These are phyloP conservation scores for Danio aesculapii DNA, from an alignment of 2,797 vertebrate genomes.

Conservation along the genomic window DNA sequence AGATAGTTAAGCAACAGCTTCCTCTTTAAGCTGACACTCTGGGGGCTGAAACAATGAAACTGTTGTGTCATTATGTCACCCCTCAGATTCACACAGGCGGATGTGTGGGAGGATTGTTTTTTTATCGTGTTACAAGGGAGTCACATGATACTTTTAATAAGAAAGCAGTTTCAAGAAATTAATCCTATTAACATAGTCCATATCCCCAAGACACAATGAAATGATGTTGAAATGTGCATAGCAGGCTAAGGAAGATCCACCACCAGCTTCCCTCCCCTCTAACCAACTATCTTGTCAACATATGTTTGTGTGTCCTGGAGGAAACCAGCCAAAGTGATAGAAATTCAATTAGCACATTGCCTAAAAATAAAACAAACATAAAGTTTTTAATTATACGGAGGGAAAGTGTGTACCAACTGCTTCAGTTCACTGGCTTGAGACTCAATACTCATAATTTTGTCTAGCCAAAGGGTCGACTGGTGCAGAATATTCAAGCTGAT, in stretches of 20 bases:
- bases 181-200: conserved; percentile 33
- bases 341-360: conserved; percentile 70
- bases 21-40: conserved; percentile 26
- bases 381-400: conserved; percentile 61
- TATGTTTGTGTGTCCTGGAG: conserved; percentile 62
- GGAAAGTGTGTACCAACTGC: conserved; percentile 59
- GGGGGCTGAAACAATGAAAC: conserved; percentile 27
- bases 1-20: background rate
- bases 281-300: conserved; percentile 57
- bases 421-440: conserved; percentile 59
- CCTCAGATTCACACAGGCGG: conserved; percentile 15
- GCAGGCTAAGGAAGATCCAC: conserved; percentile 61
- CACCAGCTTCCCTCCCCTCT: conserved; percentile 53
- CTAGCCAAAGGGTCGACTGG: conserved; percentile 38
- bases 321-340: conserved; percentile 62
- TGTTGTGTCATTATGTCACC: conserved; percentile 28
- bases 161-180: conserved; percentile 24
- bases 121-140: conserved; percentile 26
- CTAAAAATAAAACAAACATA: conserved; percentile 63
- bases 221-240: conserved; percentile 57
- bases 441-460: conserved; percentile 45
- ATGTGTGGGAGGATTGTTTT: conserved; percentile 38
- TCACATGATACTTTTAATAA: conserved; percentile 35
- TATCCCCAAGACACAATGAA: conserved; percentile 33
- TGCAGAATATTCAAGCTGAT: conserved; percentile 44